Percentiles rank a stretch among this genome's conserved stretches.
Evolutionary conservation across 1,140 invertebrate genomes (phyloP).

Genomic region (Cyclina sinensis): DNA sequence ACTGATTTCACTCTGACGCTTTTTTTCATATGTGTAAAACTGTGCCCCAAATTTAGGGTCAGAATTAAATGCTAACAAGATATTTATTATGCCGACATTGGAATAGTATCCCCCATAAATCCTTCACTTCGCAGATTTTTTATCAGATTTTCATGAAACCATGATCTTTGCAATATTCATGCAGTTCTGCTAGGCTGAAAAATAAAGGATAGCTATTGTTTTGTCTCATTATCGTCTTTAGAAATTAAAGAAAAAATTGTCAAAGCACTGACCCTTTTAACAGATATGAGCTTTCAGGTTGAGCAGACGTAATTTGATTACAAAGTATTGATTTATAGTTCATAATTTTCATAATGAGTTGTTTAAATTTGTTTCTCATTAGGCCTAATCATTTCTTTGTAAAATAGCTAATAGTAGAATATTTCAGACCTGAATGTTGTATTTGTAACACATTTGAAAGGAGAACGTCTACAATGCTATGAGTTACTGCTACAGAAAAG

Average conservation of each 20-base stretch:
- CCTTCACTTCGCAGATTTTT: constrained; percentile 13
- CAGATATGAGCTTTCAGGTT: constrained; percentile 35
- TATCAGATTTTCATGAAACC: constrained; percentile 28
- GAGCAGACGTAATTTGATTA: constrained; percentile 48
- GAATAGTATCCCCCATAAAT: constrained; percentile 55
- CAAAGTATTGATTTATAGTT: constrained; percentile 32
- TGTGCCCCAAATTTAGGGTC: neutral
- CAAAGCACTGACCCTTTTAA: constrained; percentile 51
- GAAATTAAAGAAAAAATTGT: constrained; percentile 40
- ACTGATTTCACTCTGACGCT: neutral
- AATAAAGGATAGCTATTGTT: constrained; percentile 29
- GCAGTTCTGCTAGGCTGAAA: constrained; percentile 18
- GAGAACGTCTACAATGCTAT: no score
- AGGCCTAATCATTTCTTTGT: no score
- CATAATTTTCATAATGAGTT: constrained; percentile 15
- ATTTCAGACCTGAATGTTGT: no score
- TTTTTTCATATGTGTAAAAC: neutral
- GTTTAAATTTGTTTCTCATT: constrained; percentile 26
- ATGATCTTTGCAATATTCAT: constrained; percentile 48
- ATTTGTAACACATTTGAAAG: no score
- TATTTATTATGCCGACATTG: constrained; percentile 23
- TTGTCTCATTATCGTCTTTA: neutral
- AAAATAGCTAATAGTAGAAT: no score
- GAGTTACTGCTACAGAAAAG: no score
- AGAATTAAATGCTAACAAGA: neutral